These are phyloP conservation scores for Porites rus DNA, from an alignment of 92 coral and sea anemone species.

Conservation along the genomic window DNA sequence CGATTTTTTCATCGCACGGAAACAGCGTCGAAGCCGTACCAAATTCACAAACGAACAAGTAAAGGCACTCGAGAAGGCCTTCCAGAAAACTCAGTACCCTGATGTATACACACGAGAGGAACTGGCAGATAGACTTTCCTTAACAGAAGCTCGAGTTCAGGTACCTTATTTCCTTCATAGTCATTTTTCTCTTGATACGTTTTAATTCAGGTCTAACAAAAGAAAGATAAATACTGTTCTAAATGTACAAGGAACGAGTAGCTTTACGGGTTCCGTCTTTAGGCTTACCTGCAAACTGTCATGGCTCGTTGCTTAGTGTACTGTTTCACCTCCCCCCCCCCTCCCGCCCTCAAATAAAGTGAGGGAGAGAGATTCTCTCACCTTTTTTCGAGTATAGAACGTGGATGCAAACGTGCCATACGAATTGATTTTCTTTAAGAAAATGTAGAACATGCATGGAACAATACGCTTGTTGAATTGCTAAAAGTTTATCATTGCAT, in stretches of 20 bases:
- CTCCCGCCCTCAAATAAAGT: too few species aligned
- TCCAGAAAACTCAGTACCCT: constrained; percentile 97
- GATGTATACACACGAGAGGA: constrained; percentile 99
- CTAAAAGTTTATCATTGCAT: background rate
- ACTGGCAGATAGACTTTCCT: constrained; percentile 89
- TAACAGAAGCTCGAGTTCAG: constrained; percentile 98
- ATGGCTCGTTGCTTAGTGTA: too few species aligned
- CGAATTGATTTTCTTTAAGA: too few species aligned
- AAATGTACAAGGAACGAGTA: too few species aligned
- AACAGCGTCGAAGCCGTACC: constrained; percentile 97
- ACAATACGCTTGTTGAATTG: background rate
- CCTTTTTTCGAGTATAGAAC: too few species aligned
- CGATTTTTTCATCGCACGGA: constrained; percentile 87
- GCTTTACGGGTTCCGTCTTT: too few species aligned
- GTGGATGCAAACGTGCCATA: too few species aligned
- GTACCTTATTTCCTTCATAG: constrained; percentile 26
- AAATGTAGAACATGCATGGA: background rate
- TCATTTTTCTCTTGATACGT: background rate
- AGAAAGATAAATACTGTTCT: background rate
- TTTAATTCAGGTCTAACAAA: background rate
- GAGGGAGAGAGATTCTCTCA: too few species aligned
- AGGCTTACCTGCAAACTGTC: too few species aligned
- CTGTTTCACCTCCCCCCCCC: too few species aligned
- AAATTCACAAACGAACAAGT: constrained; percentile 89
- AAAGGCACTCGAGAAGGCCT: constrained; percentile 93